Base-by-base conservation (phyloP, 2,888 invertebrate genomes). In the Agrochola litura region DNA sequence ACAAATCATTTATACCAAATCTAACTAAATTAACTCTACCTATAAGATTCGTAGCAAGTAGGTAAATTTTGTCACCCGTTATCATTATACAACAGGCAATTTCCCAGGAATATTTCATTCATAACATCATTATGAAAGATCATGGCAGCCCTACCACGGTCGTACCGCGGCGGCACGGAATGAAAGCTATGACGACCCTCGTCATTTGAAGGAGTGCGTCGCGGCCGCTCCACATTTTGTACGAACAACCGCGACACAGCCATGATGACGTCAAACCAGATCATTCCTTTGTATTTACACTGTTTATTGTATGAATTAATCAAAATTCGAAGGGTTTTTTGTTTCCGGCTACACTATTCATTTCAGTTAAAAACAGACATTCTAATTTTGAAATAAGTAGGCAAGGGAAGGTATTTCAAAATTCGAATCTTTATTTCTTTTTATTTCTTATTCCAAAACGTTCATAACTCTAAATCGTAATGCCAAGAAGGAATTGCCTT, bases 171-270 rank as follows among this genome's bases (percentile, higher is more conserved):
- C 88, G 89, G 90, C 87, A 81, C 89, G 89, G 91, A 91, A 93
- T 93, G 92, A 92, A 93, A 92, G 93, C 90, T 91, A 89, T 91
- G 92, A 92, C 93, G 92, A 94, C 94, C 94, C 94, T 94, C 91
- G 93, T 94, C 94, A 94, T 92, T 91, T 92, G 84, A 90, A 92
- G 92, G 91, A 93, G 91, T 91, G 91, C 91, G 90, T 89, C 88
- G 89, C 89, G 84, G 84, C 86, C 91, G 93, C 87, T 91, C 93
- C 89, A 92, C 89, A 93, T 93, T 92, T 91, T 88, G 89, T 87
- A 88, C 89, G 90, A 89, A 87, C 87, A 86, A 84, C 84, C 79
- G 80, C 85, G 64, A 85, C 84, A 85, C 88, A 81, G 76, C 81
- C 83, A 64, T 71, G 82, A 79, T 83, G 79, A 82, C 81, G 82